Evolutionary conservation across 1,140 invertebrate genomes (phyloP).

Genomic region (Cryptotermes secundus): DNA sequence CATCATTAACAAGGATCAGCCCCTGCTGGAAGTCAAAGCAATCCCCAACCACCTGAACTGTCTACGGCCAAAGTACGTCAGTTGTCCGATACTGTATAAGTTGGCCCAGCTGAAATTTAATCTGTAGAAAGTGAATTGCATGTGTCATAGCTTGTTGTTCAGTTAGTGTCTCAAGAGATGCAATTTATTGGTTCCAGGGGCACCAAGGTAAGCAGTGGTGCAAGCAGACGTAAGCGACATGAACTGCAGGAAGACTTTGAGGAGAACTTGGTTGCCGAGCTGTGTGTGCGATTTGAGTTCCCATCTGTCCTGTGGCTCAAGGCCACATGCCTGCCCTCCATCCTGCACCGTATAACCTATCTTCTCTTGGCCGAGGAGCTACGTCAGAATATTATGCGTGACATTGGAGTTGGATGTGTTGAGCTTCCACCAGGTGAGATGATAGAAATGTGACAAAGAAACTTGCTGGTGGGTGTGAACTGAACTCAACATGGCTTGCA

Average conservation of each 20-base stretch:
- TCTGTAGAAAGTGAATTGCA: too few species aligned
- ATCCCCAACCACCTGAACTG: slow-evolving; percentile 77
- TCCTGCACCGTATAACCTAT: slow-evolving; percentile 75
- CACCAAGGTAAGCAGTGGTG: background rate
- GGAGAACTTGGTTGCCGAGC: slow-evolving; percentile 87
- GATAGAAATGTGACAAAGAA: too few species aligned
- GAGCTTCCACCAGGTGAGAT: background rate
- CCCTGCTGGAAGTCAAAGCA: slow-evolving; percentile 86
- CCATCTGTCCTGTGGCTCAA: slow-evolving; percentile 89
- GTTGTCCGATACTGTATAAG: too few species aligned
- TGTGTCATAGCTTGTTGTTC: too few species aligned
- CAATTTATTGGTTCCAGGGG: background rate
- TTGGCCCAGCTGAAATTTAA: too few species aligned
- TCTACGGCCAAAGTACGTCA: slow-evolving; percentile 63
- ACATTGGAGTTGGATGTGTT: background rate
- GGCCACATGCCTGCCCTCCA: slow-evolving; percentile 81
- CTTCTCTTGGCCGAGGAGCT: slow-evolving; percentile 82
- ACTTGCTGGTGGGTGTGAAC: too few species aligned
- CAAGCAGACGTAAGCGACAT: slow-evolving; percentile 48
- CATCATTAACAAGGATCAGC: slow-evolving; percentile 72
- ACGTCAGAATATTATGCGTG: slow-evolving; percentile 55
- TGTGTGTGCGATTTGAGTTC: slow-evolving; percentile 83
- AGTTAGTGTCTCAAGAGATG: too few species aligned
- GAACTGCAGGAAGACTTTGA: slow-evolving; percentile 58
- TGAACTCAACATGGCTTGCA: too few species aligned